Evolutionary conservation across 1,140 invertebrate genomes (phyloP).

Genomic region (Chironomus tepperi): DNA sequence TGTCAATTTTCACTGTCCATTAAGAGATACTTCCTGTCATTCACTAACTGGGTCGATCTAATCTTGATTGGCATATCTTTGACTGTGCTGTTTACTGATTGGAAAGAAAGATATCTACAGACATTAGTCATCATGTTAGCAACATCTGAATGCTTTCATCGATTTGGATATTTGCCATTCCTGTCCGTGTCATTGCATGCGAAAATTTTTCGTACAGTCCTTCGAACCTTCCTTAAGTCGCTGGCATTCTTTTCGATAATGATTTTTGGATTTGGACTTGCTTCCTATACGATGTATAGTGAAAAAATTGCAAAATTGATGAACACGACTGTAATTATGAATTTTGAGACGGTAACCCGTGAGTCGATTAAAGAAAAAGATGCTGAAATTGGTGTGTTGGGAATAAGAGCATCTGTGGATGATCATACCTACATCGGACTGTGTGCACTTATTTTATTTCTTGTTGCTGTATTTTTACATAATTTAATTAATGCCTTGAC

Average conservation of each 20-base stretch:
- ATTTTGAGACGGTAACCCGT: constrained; percentile 42
- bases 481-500: constrained; percentile 74
- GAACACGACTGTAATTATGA: constrained; percentile 30
- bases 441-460: constrained; percentile 67
- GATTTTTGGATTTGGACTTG: constrained; percentile 68
- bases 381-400: constrained; percentile 75
- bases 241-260: constrained; percentile 67
- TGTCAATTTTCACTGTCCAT: constrained; percentile 59
- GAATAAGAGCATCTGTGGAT: constrained; percentile 63
- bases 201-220: constrained; percentile 67
- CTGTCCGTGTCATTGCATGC: constrained; percentile 59
- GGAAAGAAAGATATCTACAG: constrained; percentile 45
- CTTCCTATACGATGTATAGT: constrained; percentile 64
- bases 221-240: constrained; percentile 67
- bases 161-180: constrained; percentile 65
- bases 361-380: constrained; percentile 52
- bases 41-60: constrained; percentile 64
- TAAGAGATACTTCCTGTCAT: constrained; percentile 50
- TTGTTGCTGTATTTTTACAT: constrained; percentile 68
- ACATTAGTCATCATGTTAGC: constrained; percentile 58
- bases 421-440: constrained; percentile 51
- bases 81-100: constrained; percentile 44
- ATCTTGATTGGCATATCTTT: constrained; percentile 51
- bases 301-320: constrained; percentile 29
- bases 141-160: constrained; percentile 60